A percentile compares a stretch with the other conserved stretches of the same genome.
Evolutionary conservation across 2,888 invertebrate genomes (phyloP).

Genomic region (Pheosia gnoma): DNA sequence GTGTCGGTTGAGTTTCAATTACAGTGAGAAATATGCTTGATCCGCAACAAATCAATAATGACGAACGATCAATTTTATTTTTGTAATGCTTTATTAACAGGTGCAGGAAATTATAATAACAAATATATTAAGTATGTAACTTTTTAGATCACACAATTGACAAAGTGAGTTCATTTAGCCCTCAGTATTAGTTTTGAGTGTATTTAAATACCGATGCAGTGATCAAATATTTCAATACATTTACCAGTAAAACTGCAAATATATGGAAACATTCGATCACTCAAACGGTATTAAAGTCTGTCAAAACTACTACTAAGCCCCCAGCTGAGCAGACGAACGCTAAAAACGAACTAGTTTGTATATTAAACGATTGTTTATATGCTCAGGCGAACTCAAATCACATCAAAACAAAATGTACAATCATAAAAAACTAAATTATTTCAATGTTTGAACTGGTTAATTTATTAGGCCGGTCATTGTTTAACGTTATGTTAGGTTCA

Average conservation of each 20-base stretch:
- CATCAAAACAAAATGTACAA: conserved; percentile 15
- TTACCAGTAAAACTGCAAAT: too few species aligned
- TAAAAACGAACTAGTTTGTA: too few species aligned
- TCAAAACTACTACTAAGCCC: too few species aligned
- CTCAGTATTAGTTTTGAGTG: too few species aligned
- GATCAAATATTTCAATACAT: too few species aligned
- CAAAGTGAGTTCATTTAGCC: conserved; percentile 22
- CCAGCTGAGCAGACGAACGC: too few species aligned
- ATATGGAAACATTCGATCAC: too few species aligned
- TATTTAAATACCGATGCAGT: too few species aligned
- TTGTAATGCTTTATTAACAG: conserved; percentile 67
- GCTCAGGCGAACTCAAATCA: conserved; percentile 12
- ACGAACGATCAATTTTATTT: conserved; percentile 33
- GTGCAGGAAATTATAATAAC: conserved; percentile 60
- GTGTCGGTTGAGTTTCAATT: conserved; percentile 16
- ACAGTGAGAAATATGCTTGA: conserved; percentile 20
- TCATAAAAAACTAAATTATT: conserved; percentile 24
- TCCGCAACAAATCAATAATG: conserved; percentile 29
- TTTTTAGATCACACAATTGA: conserved; percentile 53
- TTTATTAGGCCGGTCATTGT: conserved; percentile 20
- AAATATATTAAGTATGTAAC: conserved; percentile 53
- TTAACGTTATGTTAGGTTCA: conserved; percentile 11
- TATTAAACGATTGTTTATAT: neutral
- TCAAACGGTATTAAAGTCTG: too few species aligned
- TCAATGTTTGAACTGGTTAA: conserved; percentile 27